These are phyloP conservation scores for Erinaceus europaeus DNA, from an alignment of 2,113 vertebrate genomes.

Conservation along the genomic window DNA sequence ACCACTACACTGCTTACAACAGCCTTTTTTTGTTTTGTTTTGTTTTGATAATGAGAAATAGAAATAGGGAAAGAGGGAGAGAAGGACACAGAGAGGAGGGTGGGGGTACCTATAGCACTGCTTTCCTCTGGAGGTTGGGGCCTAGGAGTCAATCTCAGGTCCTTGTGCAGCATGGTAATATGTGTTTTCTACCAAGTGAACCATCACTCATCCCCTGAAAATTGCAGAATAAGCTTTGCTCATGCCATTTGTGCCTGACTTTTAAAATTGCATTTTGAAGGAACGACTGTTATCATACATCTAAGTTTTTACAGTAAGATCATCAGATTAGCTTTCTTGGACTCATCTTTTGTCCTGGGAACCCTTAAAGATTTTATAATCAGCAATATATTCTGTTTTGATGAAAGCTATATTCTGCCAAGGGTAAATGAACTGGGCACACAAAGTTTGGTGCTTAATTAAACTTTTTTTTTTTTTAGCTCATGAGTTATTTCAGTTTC, in stretches of 20 bases:
- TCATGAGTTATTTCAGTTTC: slow-evolving; percentile 53
- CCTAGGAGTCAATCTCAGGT: no score
- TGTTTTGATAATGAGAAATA: no score
- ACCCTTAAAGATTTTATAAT: slow-evolving; percentile 30
- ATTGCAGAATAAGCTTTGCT: not conserved
- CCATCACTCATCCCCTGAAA: no score
- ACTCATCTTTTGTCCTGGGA: slow-evolving; percentile 36
- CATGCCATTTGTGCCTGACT: not conserved
- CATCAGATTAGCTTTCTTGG: slow-evolving; percentile 3
- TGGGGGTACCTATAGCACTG: no score
- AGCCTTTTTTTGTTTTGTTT: no score
- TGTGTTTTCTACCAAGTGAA: no score
- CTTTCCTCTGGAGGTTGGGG: no score
- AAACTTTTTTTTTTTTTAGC: slow-evolving; percentile 25
- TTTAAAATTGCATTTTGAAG: slow-evolving; percentile 41
- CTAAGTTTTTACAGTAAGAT: not conserved
- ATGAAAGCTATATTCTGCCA: slow-evolving; percentile 39
- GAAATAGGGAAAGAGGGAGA: no score
- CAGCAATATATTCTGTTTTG: slow-evolving; percentile 35
- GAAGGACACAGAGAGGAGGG: no score
- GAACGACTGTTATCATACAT: not conserved
- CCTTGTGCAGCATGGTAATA: no score
- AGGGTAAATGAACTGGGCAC: slow-evolving; percentile 32
- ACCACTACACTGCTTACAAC: no score
- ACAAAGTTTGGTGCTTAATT: slow-evolving; percentile 55